Percentiles rank a stretch among this genome's conserved stretches.
phyloP scores from a whole-genome alignment of 2,113 vertebrate genomes.

The Cryptotis parvus region DNA sequence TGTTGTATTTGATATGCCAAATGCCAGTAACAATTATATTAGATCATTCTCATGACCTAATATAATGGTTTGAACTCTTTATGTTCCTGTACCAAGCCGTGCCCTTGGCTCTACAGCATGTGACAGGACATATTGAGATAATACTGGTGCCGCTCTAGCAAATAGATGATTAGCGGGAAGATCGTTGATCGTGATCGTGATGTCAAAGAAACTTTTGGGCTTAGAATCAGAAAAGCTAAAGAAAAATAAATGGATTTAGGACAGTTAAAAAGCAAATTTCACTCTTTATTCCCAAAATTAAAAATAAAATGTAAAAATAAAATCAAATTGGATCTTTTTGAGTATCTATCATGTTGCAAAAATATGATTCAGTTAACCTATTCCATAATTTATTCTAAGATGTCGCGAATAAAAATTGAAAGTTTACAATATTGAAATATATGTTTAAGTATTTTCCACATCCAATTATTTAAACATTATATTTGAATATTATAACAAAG shows the following conservation, averaged over 20 bases:
- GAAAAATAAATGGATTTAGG: not conserved
- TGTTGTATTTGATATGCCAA: no score
- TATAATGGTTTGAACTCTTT: no score
- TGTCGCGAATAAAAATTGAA: not conserved
- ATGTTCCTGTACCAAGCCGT: no score
- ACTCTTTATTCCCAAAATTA: not conserved
- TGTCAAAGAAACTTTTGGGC: not conserved
- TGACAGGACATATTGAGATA: no score
- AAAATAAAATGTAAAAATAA: not conserved
- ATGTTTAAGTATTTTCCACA: not conserved
- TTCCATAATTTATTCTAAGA: not conserved
- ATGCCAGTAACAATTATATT: no score
- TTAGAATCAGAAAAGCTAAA: not conserved
- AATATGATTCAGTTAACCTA: not conserved
- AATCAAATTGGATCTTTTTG: not conserved
- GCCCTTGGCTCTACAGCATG: no score
- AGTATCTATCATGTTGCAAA: not conserved
- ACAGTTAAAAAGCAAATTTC: not conserved
- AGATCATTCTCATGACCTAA: no score
- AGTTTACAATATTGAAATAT: not conserved
- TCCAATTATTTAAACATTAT: not conserved
- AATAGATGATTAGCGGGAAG: no score
- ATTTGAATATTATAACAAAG: not conserved
- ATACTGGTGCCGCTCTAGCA: no score
- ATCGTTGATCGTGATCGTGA: no score